Conservation (phyloP, 2,888 invertebrate species). For the Yponomeuta malinellus region DNA sequence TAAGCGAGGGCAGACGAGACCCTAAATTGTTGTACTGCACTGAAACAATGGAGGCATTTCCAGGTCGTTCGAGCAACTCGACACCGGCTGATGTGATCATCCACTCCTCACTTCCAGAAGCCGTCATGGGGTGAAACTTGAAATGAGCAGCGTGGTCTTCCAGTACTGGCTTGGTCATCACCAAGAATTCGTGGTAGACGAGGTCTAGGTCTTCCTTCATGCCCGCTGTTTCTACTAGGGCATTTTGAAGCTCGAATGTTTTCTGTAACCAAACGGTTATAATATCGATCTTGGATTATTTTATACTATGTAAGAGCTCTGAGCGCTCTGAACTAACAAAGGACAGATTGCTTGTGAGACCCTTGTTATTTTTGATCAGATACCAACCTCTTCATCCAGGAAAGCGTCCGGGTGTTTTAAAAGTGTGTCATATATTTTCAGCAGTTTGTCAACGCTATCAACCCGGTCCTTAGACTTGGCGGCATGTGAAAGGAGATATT, state of each 20-base stretch:
- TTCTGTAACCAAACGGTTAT: slow-evolving; percentile 37
- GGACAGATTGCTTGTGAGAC: no score
- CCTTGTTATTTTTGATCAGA: no score
- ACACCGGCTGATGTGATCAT: slow-evolving; percentile 49
- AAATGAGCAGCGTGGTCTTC: slow-evolving; percentile 57
- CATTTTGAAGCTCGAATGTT: slow-evolving; percentile 63
- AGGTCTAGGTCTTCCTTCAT: slow-evolving; percentile 47
- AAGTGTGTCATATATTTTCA: slow-evolving; percentile 70
- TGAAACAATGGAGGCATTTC: slow-evolving; percentile 59
- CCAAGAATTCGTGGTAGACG: slow-evolving; percentile 47
- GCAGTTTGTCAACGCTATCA: slow-evolving; percentile 79
- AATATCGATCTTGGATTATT: not conserved
- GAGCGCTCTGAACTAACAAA: no score
- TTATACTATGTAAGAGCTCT: no score
- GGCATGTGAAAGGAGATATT: slow-evolving; percentile 62
- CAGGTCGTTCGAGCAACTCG: slow-evolving; percentile 43
- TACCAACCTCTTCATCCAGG: slow-evolving; percentile 81
- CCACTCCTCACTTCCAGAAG: slow-evolving; percentile 46
- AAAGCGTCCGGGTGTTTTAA: slow-evolving; percentile 77
- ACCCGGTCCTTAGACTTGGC: slow-evolving; percentile 47
- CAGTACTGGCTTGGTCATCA: slow-evolving; percentile 43
- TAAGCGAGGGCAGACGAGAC: slow-evolving; percentile 77
- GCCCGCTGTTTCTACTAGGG: slow-evolving; percentile 48
- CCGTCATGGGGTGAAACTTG: slow-evolving; percentile 33
- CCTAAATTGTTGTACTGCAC: slow-evolving; percentile 79